Evolutionary conservation across 2,797 vertebrate species (phyloP).

Genomic region (Helicolenus hilgendorfi): DNA sequence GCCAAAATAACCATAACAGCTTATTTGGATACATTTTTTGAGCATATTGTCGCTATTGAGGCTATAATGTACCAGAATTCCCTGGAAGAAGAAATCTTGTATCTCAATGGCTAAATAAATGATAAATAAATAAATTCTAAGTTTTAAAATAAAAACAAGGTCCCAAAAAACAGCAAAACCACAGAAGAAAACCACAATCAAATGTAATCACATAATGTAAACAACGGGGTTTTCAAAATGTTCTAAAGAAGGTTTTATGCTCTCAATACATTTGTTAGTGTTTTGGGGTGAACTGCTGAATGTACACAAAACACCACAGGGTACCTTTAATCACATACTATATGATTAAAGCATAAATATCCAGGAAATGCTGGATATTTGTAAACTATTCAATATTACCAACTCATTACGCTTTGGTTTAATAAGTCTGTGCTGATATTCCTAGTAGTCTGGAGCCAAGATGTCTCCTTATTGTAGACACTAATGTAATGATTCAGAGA

Average conservation of each 20-base stretch:
- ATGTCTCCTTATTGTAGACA: background rate
- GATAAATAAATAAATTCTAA: background rate
- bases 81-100: background rate
- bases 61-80: background rate
- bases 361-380: background rate
- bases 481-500: background rate
- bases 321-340: background rate
- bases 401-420: background rate
- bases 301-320: background rate
- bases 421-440: background rate
- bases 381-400: background rate
- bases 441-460: background rate
- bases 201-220: background rate
- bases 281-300: background rate
- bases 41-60: background rate
- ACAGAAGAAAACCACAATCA: background rate
- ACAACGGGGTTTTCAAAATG: background rate
- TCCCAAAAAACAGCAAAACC: background rate
- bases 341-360: background rate
- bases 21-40: background rate
- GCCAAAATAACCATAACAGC: background rate
- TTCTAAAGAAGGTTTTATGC: background rate
- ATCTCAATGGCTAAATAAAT: background rate
- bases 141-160: background rate
- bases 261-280: background rate